phyloP scores from a whole-genome alignment of 2,797 vertebrate species.

The Argentina silus region DNA sequence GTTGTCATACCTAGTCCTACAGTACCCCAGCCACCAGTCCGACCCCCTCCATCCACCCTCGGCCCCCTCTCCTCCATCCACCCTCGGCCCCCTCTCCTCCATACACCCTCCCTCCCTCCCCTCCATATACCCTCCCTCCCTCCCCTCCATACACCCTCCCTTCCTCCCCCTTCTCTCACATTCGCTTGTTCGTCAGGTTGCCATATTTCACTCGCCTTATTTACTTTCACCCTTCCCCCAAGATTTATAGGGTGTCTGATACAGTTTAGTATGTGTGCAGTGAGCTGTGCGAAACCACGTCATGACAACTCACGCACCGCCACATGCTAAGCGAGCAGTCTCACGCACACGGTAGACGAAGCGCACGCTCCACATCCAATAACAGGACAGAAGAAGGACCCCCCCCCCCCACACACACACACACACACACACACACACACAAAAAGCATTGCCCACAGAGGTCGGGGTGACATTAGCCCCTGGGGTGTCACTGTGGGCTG shows the following conservation, averaged over 20 bases:
- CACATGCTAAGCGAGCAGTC: constrained; percentile 44
- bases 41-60: constrained; percentile 8
- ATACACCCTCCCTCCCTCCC: constrained; percentile 45
- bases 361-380: constrained; percentile 38
- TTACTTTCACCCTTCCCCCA: constrained; percentile 57
- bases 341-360: constrained; percentile 10
- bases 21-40: constrained; percentile 4
- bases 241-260: constrained; percentile 80
- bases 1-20: constrained; percentile 27
- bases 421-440: background rate
- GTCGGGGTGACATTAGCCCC: background rate
- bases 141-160: background rate
- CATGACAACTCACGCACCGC: constrained; percentile 74
- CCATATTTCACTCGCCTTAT: constrained; percentile 63
- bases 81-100: background rate
- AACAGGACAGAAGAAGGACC: constrained; percentile 4
- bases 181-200: constrained; percentile 33
- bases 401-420: background rate
- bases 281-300: constrained; percentile 74
- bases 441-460: background rate
- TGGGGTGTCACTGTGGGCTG: background rate
- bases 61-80: background rate
- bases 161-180: constrained; percentile 49
- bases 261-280: constrained; percentile 77
- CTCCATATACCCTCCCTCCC: constrained; percentile 28